Base-by-base conservation (phyloP, 2,888 invertebrate genomes). In the Anticlea derivata region DNA sequence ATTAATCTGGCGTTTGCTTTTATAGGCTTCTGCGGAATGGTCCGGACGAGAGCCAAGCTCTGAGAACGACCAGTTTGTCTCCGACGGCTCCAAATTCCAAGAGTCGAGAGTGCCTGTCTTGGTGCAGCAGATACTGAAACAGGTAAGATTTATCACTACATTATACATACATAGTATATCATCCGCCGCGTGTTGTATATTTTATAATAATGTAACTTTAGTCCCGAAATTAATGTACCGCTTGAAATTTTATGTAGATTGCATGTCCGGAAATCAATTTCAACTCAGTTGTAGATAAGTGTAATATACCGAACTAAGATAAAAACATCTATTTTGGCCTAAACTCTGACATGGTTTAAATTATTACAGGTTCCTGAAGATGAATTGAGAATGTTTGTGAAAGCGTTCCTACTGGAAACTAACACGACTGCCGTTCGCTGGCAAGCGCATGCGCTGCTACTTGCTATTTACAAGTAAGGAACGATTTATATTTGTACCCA, bases 401-500 rank as follows among this genome's bases (percentile, higher is more conserved):
- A 96, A 63, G 96, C 96, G 0, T 99, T 98, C 89, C 92, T 98
- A 33, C 86, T 99, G 54, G 98, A 98, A 81, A 98, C 98, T 0
- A 98, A 98, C 77, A 95, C 96, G 5, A 97, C 97, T 0, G 94
- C 96, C 12, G 95, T 98, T 7, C 94, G 99, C 51, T 98, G 98
- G 98, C 98, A 98, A 83, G 97, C 98, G 0, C 99, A 99, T 79
- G 95, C 96, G 0, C 86, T 98, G 1, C 91, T 97, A 23, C 91
- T 96, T 17, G 95, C 97, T 0, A 94, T 98, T 60, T 97, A 97
- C 77, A 96, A 95, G 93, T 94, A 78, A 88, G 92, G 78, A 6
- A 17, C 4, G 2, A 17, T 17, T 17, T 17, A 17, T 17, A 3
- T 17, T n/a, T n/a, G n/a, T n/a, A n/a, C n/a, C n/a, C n/a, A n/a